Percentiles rank a stretch among this genome's conserved stretches.
These are phyloP conservation scores for Pelodiscus sinensis DNA, from an alignment of 2,113 vertebrate genomes.

Conservation along the genomic window DNA sequence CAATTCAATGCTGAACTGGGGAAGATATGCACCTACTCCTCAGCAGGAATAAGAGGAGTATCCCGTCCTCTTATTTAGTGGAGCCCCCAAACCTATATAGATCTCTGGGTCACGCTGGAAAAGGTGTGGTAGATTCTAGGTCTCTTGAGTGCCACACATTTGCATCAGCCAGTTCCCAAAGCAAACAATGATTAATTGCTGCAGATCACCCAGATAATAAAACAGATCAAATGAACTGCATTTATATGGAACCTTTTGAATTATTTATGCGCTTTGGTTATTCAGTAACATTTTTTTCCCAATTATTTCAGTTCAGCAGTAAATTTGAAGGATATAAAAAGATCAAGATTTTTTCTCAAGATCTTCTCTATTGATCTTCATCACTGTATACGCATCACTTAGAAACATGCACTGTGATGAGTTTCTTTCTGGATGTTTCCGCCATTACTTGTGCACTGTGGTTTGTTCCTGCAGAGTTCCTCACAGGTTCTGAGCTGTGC, in stretches of 20 bases:
- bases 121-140: background rate
- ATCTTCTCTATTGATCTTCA: background rate
- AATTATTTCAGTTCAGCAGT: background rate
- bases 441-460: accelerated
- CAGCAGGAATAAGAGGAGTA: background rate
- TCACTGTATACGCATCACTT: background rate
- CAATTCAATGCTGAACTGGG: background rate
- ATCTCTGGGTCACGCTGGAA: background rate
- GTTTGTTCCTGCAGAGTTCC: background rate
- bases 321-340: background rate
- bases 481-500: accelerated
- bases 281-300: background rate
- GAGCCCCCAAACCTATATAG: background rate
- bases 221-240: background rate
- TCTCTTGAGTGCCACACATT: background rate
- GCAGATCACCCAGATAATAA: conserved; percentile 22
- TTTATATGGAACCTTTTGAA: background rate
- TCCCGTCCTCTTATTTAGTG: background rate
- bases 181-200: conserved; percentile 33
- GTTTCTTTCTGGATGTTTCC: background rate
- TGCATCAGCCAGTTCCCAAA: background rate
- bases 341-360: background rate
- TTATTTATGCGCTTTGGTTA: background rate
- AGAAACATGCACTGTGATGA: background rate
- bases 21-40: background rate